phyloP scores from a whole-genome alignment of 1,140 invertebrate species.

The Nylanderia fulva region DNA sequence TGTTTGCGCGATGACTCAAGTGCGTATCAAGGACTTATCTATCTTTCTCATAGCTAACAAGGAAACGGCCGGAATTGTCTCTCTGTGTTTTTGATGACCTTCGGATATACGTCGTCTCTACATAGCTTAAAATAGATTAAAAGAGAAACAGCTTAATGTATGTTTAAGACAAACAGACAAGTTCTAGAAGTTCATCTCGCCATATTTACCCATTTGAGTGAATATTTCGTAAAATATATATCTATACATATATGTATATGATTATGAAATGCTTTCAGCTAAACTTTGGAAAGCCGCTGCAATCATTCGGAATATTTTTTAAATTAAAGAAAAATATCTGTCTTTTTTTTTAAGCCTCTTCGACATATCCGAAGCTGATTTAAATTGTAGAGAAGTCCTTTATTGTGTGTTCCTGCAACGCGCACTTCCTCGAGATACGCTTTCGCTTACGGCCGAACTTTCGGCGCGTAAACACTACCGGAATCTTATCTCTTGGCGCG shows the following conservation, averaged over 20 bases:
- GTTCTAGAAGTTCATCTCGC: neutral
- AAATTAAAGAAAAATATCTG: neutral
- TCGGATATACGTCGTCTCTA: neutral
- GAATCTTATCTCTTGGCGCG: slow-evolving; percentile 25
- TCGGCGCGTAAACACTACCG: slow-evolving; percentile 20
- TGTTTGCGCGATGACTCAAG: slow-evolving; percentile 60
- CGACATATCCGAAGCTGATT: neutral
- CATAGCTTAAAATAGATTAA: neutral
- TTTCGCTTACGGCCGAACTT: slow-evolving; percentile 25
- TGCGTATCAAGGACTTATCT: neutral
- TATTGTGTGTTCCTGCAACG: neutral
- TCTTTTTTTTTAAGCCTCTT: neutral
- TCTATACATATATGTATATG: neutral
- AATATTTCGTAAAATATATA: neutral
- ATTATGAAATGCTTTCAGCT: neutral
- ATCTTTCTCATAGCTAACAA: neutral
- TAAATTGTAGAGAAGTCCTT: neutral
- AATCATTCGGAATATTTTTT: neutral
- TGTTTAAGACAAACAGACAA: neutral
- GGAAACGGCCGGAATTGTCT: neutral
- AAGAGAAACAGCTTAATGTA: neutral
- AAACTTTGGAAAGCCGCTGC: neutral
- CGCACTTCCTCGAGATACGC: slow-evolving; percentile 13
- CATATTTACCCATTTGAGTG: neutral
- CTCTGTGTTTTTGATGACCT: neutral